Conservation (phyloP, 2,113 vertebrate genomes). For the Chaetorhynchus papuensis region DNA sequence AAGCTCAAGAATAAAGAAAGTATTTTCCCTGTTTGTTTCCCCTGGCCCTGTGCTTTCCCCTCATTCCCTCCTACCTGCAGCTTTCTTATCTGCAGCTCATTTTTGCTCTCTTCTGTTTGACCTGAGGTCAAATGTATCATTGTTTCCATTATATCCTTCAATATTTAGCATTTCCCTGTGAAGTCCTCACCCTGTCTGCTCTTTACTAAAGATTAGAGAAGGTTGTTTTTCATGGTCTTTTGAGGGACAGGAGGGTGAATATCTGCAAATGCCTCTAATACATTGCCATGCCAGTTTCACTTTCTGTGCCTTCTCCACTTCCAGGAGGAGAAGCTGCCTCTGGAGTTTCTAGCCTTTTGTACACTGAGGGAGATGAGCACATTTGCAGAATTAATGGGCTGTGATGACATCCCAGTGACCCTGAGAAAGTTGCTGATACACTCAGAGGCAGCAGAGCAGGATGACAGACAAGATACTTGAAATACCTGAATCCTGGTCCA, state of each 20-base stretch:
- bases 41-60: neutral
- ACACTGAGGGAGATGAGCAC: neutral
- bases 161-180: slow-evolving; percentile 18
- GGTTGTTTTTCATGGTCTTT: neutral
- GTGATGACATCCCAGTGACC: neutral
- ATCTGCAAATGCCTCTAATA: neutral
- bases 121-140: neutral
- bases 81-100: slow-evolving; percentile 1
- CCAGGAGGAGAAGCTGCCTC: neutral
- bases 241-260: neutral
- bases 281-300: neutral
- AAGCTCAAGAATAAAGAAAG: neutral
- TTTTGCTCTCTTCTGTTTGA: neutral
- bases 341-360: neutral
- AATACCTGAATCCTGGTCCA: neutral
- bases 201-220: neutral
- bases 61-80: neutral
- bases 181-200: neutral
- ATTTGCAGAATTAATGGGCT: neutral
- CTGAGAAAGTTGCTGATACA: neutral
- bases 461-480: neutral
- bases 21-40: neutral
- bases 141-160: neutral
- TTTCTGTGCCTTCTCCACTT: neutral
- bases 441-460: neutral